phyloP scores from a whole-genome alignment of 2,113 vertebrate species.

The Oenanthe melanoleuca region DNA sequence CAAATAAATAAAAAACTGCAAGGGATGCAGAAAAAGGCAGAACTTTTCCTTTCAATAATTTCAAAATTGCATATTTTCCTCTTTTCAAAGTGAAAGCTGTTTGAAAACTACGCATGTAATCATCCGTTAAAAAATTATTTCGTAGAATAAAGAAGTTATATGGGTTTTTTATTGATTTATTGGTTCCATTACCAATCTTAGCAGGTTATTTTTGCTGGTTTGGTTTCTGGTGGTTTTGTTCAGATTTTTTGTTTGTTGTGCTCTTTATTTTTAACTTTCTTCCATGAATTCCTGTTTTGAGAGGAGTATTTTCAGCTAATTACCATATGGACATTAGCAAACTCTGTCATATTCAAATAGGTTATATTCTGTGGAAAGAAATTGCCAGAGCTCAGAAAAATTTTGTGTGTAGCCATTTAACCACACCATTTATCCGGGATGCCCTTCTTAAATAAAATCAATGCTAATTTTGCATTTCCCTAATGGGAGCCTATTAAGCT shows the following conservation, averaged over 20 bases:
- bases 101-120: neutral
- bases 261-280: neutral
- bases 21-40: neutral
- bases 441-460: conserved; percentile 44
- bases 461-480: conserved; percentile 53
- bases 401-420: neutral
- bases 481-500: conserved; percentile 42
- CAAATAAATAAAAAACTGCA: neutral
- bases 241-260: accelerated
- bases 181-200: neutral
- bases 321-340: neutral
- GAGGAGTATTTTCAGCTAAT: neutral
- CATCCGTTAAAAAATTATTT: neutral
- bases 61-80: neutral
- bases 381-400: neutral
- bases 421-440: neutral
- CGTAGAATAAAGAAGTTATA: neutral
- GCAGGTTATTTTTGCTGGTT: neutral
- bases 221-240: neutral
- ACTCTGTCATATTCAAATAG: neutral
- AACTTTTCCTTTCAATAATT: neutral
- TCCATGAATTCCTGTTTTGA: neutral
- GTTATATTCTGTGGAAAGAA: neutral
- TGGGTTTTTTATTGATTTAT: neutral
- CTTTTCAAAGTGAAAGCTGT: neutral